Base-by-base conservation (phyloP, 1,140 invertebrate species). In the Pectinophora gossypiella region DNA sequence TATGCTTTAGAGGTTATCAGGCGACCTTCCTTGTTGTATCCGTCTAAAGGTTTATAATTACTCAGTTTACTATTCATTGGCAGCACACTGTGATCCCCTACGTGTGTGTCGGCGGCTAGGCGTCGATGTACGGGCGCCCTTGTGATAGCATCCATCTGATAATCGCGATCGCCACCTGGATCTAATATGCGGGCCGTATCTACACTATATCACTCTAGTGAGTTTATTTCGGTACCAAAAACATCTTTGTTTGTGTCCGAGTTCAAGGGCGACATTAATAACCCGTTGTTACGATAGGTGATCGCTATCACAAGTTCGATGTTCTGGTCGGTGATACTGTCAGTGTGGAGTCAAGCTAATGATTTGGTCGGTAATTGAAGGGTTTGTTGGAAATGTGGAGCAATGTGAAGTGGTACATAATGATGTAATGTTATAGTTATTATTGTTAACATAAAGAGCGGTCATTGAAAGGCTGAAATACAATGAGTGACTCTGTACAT, bases 81-180 rank as follows among this genome's bases (percentile, higher is more conserved):
- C 5, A 27, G 5, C 12, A 27, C 13, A 40, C n/a, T 7, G 36
- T 16, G 47, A 53, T 67, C 64, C 54, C 56, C 56, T 50, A 51
- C 27, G 5, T 22, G 47, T 38, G 36, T 57, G 48, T 32, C 59
- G 36, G 53, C 54, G 55, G 57, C 50, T 63, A 49, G 51, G 51
- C 49, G 48, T 52, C 44, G 58, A 54, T 51, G 64, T 68, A 60
- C 76, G 76, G 76, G 74, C 61, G 71, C 64, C 64, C 64, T 61
- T 62, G 64, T 63, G 72, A 77, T 78, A 78, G 65, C 19, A 19
- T 78, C 77, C 72, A 58, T 21, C 48, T 54, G 66, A 59, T 76
- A 66, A 82, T 78, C 76, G 69, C 50, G 61, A 83, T 83, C 73
- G 62, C 64, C 76, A 83, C 79, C 76, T 83, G 79, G 76, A 64